Evolutionary conservation across 2,888 invertebrate genomes (phyloP).

Genomic region (Scrobipalpa costella): DNA sequence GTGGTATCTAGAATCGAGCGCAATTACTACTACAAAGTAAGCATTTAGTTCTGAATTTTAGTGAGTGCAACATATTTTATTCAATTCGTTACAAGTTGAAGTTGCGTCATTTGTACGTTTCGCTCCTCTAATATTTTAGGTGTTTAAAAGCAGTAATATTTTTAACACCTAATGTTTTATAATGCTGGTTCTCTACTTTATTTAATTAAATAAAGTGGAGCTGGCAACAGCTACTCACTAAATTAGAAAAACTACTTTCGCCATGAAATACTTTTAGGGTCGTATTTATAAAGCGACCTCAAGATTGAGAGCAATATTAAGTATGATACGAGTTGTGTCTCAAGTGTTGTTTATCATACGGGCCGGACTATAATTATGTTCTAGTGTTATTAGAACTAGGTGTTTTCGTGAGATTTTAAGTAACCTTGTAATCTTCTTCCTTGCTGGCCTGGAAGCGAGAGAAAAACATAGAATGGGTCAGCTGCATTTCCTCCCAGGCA

Average conservation of each 20-base stretch:
- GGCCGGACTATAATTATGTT: too few species aligned
- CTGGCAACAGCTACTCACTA: not conserved
- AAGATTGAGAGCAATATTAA: too few species aligned
- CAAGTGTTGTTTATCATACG: too few species aligned
- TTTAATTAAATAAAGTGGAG: not conserved
- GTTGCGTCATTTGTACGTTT: conserved; percentile 1
- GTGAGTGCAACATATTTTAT: conserved; percentile 17
- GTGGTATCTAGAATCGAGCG: too few species aligned
- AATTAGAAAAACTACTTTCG: not conserved
- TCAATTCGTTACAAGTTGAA: conserved; percentile 15
- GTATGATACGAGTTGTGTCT: too few species aligned
- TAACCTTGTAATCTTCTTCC: too few species aligned
- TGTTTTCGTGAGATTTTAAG: too few species aligned
- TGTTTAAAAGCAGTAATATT: not conserved
- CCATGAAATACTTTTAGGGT: not conserved
- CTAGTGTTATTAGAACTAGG: too few species aligned
- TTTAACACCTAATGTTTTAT: not conserved
- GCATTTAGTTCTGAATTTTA: not conserved
- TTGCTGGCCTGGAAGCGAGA: too few species aligned
- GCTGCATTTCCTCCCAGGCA: too few species aligned
- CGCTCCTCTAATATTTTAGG: not conserved
- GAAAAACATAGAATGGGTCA: too few species aligned
- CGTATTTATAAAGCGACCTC: too few species aligned
- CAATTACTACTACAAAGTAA: conserved; percentile 14
- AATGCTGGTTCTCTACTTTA: not conserved